phyloP scores from a whole-genome alignment of 2,888 invertebrate genomes.

The Chironomus riparius region DNA sequence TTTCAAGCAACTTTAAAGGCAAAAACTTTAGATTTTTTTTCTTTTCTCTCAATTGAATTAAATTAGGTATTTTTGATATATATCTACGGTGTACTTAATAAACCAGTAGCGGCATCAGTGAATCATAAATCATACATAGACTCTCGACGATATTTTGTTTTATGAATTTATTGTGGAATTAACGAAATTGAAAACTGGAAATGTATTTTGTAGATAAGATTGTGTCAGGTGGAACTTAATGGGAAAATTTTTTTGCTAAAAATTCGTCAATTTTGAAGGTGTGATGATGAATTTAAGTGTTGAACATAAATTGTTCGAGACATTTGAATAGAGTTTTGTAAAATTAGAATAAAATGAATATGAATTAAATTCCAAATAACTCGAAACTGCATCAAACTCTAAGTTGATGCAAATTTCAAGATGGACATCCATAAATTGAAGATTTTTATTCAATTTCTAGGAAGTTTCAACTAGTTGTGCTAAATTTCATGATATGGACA shows the following conservation, averaged over 20 bases:
- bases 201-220: not conserved
- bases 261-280: no score
- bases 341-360: no score
- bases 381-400: no score
- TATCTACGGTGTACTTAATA: not conserved
- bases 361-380: no score
- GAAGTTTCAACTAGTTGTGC: no score
- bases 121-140: not conserved
- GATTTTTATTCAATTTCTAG: no score
- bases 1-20: not conserved
- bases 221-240: not conserved
- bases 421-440: no score
- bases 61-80: not conserved
- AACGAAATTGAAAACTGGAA: not conserved
- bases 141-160: not conserved
- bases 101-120: not conserved
- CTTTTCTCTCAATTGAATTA: conserved; percentile 5
- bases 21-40: not conserved
- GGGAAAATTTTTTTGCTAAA: not conserved
- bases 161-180: no score
- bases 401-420: not conserved
- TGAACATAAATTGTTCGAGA: no score
- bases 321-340: no score
- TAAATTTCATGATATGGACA: no score
- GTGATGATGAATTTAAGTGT: no score